A percentile compares a stretch with the other conserved stretches of the same genome.
Evolutionary conservation across 2,797 vertebrate genomes (phyloP).

Genomic region (Otus scops): DNA sequence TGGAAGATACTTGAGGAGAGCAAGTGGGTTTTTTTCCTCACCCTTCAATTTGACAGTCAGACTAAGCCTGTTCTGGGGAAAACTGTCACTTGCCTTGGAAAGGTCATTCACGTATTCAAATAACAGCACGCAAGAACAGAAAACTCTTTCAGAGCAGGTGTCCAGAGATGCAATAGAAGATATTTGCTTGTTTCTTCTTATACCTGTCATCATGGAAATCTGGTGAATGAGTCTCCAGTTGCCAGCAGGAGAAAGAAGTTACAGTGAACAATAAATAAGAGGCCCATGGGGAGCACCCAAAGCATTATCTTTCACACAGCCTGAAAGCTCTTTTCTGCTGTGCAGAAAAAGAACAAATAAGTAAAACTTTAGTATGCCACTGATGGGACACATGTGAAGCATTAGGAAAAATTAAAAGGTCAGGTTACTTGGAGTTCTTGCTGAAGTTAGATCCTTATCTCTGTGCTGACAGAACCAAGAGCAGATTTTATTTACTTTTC

Average conservation of each 20-base stretch:
- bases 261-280: constrained; percentile 20
- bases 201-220: background rate
- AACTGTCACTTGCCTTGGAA: background rate
- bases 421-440: background rate
- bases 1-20: background rate
- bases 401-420: constrained; percentile 41
- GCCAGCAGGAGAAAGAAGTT: background rate
- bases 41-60: background rate
- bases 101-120: background rate
- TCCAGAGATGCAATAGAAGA: background rate
- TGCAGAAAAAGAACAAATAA: background rate
- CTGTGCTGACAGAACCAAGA: background rate
- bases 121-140: background rate
- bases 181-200: background rate
- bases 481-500: background rate
- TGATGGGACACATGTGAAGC: background rate
- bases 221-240: constrained; percentile 4
- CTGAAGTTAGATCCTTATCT: background rate
- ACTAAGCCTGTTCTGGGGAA: background rate
- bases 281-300: background rate
- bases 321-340: background rate
- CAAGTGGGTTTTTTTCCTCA: background rate
- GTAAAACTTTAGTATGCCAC: background rate
- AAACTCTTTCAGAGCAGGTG: constrained; percentile 16
- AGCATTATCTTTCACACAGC: background rate